Evolutionary conservation across 2,888 invertebrate genomes (phyloP), one percentile per base, ranked within the genome.

Genomic region (Drosophila algonquin): DNA sequence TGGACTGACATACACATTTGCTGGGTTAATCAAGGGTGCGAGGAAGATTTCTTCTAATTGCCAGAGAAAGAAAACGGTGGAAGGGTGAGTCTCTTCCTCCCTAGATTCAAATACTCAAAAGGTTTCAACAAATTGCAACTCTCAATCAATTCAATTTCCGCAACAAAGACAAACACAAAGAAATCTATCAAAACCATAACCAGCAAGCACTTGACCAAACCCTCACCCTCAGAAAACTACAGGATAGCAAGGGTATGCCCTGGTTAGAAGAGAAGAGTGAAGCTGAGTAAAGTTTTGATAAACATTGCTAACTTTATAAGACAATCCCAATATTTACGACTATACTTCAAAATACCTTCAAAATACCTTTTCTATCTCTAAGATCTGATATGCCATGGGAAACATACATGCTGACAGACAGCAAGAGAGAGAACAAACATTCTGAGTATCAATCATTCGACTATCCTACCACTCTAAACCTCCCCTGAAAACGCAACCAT

Each of bases 161-260:
- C 55, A 65, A 65, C 40, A 62, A 60, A 58, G 45, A 57, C 63
- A 54, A 55, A 61, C 12, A 58, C 47, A 63, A 65, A 60, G 71
- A 68, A 75, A 89, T 88, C 87, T 72, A 88, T 88, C 90, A 90
- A 81, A 83, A 80, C 57, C 87, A 90, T 81, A 89, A 88, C 80
- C 73, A 76, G 67, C 65, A 63, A 74, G 53, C 68, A 67, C 74
- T 72, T 57, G 73, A 58, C 16, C 52, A 61, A 56, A 67, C 18
- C 56, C 57, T 71, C 68, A 83, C 63, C 68, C 71, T 73, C 53
- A 14, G 35, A 1, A 45, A n/a, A 47, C 54, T 51, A 52, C n/a
- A 48, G 55, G 72, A 46, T 71, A 61, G 16, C 3, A 10, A 2
- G 6, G 9, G 35, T 5, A n/a, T 27, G 10, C 0, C 2, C 4